Conservation (phyloP, 2,888 invertebrate genomes). For the Meloe dianella region DNA sequence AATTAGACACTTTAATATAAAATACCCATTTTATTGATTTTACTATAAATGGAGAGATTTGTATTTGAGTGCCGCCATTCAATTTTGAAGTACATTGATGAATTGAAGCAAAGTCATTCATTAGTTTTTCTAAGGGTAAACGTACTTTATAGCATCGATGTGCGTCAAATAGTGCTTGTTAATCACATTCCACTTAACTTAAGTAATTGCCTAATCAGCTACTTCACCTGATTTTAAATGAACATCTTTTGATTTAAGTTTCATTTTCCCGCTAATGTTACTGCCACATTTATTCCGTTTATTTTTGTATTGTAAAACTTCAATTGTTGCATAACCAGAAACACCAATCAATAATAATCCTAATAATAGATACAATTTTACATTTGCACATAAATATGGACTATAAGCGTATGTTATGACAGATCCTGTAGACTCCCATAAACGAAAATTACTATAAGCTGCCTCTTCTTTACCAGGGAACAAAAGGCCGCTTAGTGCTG, state of each 20-base stretch:
- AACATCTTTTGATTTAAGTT: constrained; percentile 51
- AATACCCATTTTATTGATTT: no score
- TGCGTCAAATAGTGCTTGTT: no score
- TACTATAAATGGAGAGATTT: no score
- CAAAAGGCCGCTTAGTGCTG: constrained; percentile 83
- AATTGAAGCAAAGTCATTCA: no score
- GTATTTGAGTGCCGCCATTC: no score
- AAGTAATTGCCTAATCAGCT: constrained; percentile 46
- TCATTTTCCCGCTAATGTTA: constrained; percentile 50
- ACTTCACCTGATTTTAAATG: constrained; percentile 55
- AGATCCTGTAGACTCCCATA: constrained; percentile 92
- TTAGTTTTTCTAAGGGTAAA: no score
- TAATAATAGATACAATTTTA: constrained; percentile 74
- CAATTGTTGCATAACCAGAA: constrained; percentile 74
- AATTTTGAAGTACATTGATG: no score
- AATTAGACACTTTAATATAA: no score
- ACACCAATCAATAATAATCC: constrained; percentile 75
- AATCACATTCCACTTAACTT: no score
- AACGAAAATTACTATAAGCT: constrained; percentile 88
- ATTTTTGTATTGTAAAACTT: constrained; percentile 62
- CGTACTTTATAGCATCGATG: no score
- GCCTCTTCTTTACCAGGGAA: constrained; percentile 87
- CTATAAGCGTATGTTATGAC: constrained; percentile 84
- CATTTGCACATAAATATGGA: constrained; percentile 75
- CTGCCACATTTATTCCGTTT: background rate